phyloP scores from a whole-genome alignment of 2,888 invertebrate species.

The Megalurothrips usitatus region DNA sequence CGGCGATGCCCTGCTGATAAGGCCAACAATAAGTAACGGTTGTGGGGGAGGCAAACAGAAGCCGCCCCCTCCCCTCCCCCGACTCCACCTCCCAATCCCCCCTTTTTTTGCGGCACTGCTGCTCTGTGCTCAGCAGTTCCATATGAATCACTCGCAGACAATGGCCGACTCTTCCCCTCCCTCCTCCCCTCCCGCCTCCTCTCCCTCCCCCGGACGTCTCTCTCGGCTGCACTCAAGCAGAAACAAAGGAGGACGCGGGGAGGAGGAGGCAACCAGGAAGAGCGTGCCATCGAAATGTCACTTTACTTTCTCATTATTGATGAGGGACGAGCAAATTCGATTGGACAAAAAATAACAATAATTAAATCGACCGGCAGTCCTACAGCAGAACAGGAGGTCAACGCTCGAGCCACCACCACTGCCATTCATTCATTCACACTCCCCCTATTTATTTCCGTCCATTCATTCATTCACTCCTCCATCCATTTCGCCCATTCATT shows the following conservation, averaged over 20 bases:
- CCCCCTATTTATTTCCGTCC: no score
- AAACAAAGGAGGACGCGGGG: background rate
- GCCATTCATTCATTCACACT: no score
- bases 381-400: no score
- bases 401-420: no score
- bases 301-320: background rate
- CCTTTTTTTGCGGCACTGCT: background rate
- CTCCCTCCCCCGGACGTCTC: background rate
- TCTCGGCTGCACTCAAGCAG: background rate
- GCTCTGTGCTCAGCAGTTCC: slow-evolving; percentile 10
- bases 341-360: no score
- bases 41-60: no score
- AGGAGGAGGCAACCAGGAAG: background rate
- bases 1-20: background rate
- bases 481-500: no score
- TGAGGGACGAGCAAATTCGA: no score
- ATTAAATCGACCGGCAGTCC: no score
- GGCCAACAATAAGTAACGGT: slow-evolving; percentile 18
- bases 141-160: slow-evolving; percentile 22
- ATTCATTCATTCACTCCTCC: no score
- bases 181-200: background rate
- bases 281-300: background rate
- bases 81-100: background rate
- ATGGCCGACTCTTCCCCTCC: background rate
- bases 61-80: background rate